Conservation (phyloP, 2,888 invertebrate species). For the Campoplex nolae region DNA sequence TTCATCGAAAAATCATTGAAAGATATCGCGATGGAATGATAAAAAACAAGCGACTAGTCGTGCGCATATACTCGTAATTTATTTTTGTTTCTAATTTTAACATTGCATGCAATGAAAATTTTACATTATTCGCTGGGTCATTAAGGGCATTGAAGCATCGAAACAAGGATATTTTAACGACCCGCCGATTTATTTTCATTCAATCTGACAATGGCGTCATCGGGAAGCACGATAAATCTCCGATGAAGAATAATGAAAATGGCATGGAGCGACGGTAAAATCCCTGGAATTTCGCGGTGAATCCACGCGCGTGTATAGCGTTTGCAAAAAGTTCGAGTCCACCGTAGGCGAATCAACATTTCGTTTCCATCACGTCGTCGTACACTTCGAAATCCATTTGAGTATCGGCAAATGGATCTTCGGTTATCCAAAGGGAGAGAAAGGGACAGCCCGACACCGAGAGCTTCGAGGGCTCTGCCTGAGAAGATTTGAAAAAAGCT, state of each 20-base stretch:
- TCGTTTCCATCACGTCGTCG: constrained; percentile 39
- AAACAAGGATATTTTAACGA: background rate
- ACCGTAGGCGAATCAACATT: constrained; percentile 26
- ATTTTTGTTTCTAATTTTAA: no score
- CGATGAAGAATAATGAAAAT: background rate
- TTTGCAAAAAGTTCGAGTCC: constrained; percentile 32
- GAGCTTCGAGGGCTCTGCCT: constrained; percentile 4
- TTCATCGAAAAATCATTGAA: no score
- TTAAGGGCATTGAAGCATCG: background rate
- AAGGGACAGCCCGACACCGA: background rate
- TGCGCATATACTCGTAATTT: no score
- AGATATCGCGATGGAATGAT: no score
- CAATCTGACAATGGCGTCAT: background rate
- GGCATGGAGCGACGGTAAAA: background rate
- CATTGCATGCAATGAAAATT: background rate
- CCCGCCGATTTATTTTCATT: background rate
- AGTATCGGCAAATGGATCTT: constrained; percentile 62
- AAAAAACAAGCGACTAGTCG: no score
- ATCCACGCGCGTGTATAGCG: background rate
- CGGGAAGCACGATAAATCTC: background rate
- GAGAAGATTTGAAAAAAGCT: constrained; percentile 64
- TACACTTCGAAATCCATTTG: constrained; percentile 58
- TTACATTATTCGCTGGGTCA: background rate
- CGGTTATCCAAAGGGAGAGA: background rate
- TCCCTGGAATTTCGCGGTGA: background rate